Evolutionary conservation across 2,888 invertebrate genomes (phyloP), one percentile per base, ranked within the genome.

Genomic region (Kryphioiulus occultus): DNA sequence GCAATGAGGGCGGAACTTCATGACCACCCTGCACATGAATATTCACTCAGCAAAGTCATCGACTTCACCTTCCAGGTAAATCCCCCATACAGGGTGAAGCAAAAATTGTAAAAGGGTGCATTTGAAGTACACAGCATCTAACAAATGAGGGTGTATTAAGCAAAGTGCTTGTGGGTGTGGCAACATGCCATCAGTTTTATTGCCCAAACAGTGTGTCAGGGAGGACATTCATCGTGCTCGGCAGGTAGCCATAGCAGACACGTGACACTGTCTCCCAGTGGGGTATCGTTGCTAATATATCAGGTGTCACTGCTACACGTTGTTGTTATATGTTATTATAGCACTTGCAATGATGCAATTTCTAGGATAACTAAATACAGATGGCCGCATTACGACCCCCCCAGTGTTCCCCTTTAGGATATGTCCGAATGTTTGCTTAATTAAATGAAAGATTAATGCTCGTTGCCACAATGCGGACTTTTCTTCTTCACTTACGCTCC

Each of bases 151-250:
- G 30, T 78, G 30, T 78, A 78, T 78, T 78, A 78, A 22, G 78
- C 78, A 78, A 78, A 78, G 78, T 78, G 78, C 78, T 78, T 10
- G 78, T 78, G 78, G 78, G 78, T 78, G 78, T 78, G 78, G 78
- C 17, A 30, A 78, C 78, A 15, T 78, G 78, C 78, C 78, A 78
- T 78, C 78, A 30, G 78, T 78, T 78, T 78, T 78, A 78, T 78
- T 78, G 30, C 78, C 30, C 78, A 30, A 78, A 78, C 78, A 78
- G 15, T 15, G 78, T 30, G 26, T n/a, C 78, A 30, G 78, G 78
- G 78, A 78, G 68, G 30, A 78, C 78, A 78, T 15, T 22, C 30
- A 30, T 12, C 0, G 30, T 78, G 15, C 78, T 30, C 30, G 30
- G 78, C 78, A 78, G 30, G 78, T 78, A 78, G 78, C 15, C 26